Base-by-base conservation (phyloP, 2,888 invertebrate genomes). In the Macrosoma leucophasiata region DNA sequence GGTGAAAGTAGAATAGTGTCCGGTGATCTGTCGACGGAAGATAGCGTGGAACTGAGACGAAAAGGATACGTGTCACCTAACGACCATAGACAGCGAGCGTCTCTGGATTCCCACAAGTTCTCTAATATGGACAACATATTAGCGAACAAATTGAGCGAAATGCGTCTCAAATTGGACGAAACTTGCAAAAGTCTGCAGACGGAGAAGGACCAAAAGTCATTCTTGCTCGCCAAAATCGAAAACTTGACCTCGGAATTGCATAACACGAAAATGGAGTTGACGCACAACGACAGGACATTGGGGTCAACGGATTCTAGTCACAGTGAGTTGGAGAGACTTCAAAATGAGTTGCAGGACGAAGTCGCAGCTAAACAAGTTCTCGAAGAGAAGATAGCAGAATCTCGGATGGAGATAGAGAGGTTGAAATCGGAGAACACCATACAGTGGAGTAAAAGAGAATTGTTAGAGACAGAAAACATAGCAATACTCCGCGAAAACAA, bases 381-480 rank as follows among this genome's bases (percentile, higher is more conserved):
- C 32, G 82, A 79, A 48, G 84, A 84, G 37, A 77, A 71, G 41
- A 68, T 76, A 12, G 78, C 81, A 0, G 82, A 82, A 43, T 48
- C 61, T 8, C 77, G 67, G 56, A 79, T 84, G 64, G 75, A 95
- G 88, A 72, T 96, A 49, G 96, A 97, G 64, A 86, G 91, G 50
- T 79, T 96, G 8, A 96, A 97, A 78, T 91, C 92, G 0, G 97
- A 97, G 77, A 97, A 97, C 73, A 96, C 95, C 0, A 90, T 93
- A 1, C 97, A 97, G 65, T 97, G 96, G 96, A 95, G 93, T 10
- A 94, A 95, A 66, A 82, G 96, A 3, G 97, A 97, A 71, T 84
- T 95, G 4, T 67, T 97, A 29, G 97, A 97, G 75, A 94, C 95
- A 0, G 96, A 97, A 56, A 96, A 96, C 63, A 85, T 94, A 53